Base-by-base conservation (phyloP, 1,140 invertebrate genomes). In the Paralvinella palmiformis region DNA sequence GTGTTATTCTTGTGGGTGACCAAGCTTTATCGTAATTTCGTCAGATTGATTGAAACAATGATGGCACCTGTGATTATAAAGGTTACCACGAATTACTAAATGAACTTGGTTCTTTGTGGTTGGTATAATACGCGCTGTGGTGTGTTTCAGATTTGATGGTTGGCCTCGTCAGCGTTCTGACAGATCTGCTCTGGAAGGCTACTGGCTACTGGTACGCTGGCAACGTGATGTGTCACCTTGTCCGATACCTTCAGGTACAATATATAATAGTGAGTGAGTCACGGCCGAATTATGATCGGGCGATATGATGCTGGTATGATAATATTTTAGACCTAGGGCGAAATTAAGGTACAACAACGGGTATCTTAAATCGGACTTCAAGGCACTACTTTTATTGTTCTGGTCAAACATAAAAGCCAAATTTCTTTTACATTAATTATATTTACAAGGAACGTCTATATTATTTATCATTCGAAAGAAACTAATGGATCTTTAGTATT, bases 141-240 rank as follows among this genome's bases (percentile, higher is more conserved):
- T 66, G 41, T 35, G 59, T 71, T 84, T 55, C 85, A 93, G 92
- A 94, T 88, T 83, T 94, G 41, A 86, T 87, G 63, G 91, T 94
- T 31, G 91, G 91, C 10, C 77, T 94, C 41, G 88, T 94, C 71
- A 90, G 87, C 71, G 91, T 94, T 3, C 83, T 64, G 15, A 33
- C 88, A 0, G 90, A 93, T 70, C 87, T 88, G 0, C 81, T 87
- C 1, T 92, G 90, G 90, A 73, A 74, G 1, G 87, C 88, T 53
- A 88, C 88, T 0, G 89, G 91, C 0, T 85, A 88, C 48, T 93
- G 90, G 90, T 77, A 86, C 36, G 89, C 86, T 3, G 90, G 89
- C 3, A 87, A 91, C 69, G 73, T 85, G 1, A 84, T 85, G 27
- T 93, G 91, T 76, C 92, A 92, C 78, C 61, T 89, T n/a, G 87